Base-by-base conservation (phyloP, 2,888 invertebrate genomes). In the Baccha elongata region DNA sequence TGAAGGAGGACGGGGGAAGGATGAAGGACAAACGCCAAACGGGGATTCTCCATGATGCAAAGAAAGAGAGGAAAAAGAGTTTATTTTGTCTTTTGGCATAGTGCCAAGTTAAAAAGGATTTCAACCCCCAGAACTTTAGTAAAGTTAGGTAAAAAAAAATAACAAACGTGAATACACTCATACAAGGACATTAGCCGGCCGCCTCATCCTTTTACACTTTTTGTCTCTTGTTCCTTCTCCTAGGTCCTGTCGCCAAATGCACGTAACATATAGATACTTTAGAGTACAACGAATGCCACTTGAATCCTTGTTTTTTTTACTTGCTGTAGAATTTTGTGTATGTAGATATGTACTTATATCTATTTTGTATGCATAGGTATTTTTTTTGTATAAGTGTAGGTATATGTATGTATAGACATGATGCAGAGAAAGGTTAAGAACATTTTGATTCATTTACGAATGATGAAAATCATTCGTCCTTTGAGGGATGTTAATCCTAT, bases 181-280 rank as follows among this genome's bases (percentile, higher is more conserved):
- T 78, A 78, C 83, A 83, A 83, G 83, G 76, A 78, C 78, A 83
- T 83, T 72, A 73, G 72, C 83, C 83, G 83, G 83, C 68, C 72
- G 72, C 60, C 32, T 60, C 60, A 53, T 64, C 26, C 62, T 73
- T 21, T 26, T 15, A 15, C 42, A 32, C 26, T 23, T 21, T 26
- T 26, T 29, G 35, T 62, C 23, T 37, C 35, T 26, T 42, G 29
- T 13, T 52, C 55, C 35, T 55, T 37, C 26, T 29, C 44, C 52
- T 67, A 46, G 52, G 50, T 60, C 58, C 58, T 81, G 81, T 75
- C 81, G 75, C 81, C 75, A 81, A 72, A 81, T 76, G 81, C 76
- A 81, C 71, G 76, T 81, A 81, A 72, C 81, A 81, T 81, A 60
- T 26, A 60, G 60, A 60, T 60, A 81, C 75, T 81, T 81, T 81